phyloP scores from a whole-genome alignment of 1,140 invertebrate species.

The Drosophila athabasca region DNA sequence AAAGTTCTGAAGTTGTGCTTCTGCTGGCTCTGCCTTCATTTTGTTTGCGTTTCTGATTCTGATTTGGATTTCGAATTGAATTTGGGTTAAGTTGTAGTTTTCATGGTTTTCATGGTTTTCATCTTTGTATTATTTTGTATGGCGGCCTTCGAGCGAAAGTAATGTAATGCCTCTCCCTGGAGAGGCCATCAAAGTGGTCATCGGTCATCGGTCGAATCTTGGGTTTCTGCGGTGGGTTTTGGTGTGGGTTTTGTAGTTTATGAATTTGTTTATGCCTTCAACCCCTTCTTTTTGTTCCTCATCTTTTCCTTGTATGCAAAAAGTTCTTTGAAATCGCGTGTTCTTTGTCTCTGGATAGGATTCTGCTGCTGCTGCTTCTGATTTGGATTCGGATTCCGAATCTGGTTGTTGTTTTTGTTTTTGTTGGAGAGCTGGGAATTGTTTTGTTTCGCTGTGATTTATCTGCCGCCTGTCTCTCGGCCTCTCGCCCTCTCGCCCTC shows the following conservation, averaged over 20 bases:
- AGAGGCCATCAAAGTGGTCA: conserved; percentile 48
- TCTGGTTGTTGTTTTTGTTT: conserved; percentile 30
- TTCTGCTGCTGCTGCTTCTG: conserved; percentile 4
- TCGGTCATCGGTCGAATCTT: conserved; percentile 29
- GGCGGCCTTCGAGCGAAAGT: conserved; percentile 57
- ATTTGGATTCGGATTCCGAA: conserved; percentile 39
- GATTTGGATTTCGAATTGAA: conserved; percentile 52
- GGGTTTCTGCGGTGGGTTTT: conserved; percentile 19
- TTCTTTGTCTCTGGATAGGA: conserved; percentile 34
- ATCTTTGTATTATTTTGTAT: conserved; percentile 51
- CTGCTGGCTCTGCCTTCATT: conserved; percentile 67
- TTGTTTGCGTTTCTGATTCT: conserved; percentile 48
- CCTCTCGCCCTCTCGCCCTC: conserved; percentile 19
- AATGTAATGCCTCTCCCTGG: conserved; percentile 41
- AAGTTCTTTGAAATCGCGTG: conserved; percentile 60
- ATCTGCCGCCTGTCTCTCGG: conserved; percentile 53
- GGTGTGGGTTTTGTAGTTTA: conserved; percentile 42
- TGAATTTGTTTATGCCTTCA: conserved; percentile 50
- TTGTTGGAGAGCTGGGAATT: conserved; percentile 51
- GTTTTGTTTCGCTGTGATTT: conserved; percentile 75
- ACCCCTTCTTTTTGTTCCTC: conserved; percentile 51
- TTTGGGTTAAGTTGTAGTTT: conserved; percentile 53
- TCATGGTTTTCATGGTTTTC: conserved; percentile 21
- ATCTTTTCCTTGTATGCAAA: conserved; percentile 28
- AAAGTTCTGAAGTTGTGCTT: conserved; percentile 49